These are phyloP conservation scores for Mobula birostris DNA, from an alignment of 2,113 vertebrate genomes.

Conservation along the genomic window DNA sequence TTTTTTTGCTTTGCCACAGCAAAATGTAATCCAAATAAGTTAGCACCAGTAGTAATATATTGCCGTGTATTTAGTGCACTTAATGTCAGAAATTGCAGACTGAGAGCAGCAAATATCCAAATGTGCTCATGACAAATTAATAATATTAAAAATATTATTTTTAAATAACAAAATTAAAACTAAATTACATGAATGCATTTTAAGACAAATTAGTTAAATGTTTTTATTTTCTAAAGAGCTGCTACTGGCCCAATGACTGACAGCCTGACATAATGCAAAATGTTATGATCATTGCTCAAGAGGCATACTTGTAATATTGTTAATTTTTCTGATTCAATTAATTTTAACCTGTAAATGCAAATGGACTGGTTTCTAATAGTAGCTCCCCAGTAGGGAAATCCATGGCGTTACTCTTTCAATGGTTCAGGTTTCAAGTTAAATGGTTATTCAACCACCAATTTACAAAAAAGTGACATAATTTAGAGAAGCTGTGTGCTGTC, in stretches of 20 bases:
- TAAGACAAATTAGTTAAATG: not conserved
- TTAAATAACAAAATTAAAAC: no score
- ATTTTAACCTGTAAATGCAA: conserved; percentile 9
- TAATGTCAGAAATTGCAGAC: not conserved
- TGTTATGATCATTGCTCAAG: not conserved
- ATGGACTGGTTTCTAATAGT: not conserved
- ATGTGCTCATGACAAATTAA: not conserved
- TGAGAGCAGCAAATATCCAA: not conserved
- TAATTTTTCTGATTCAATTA: conserved; percentile 29
- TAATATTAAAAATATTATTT: no score
- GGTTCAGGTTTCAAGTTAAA: not conserved
- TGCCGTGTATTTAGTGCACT: not conserved
- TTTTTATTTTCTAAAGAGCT: not conserved
- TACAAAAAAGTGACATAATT: not conserved
- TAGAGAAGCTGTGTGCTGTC: not conserved
- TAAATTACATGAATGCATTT: no score
- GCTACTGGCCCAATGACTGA: not conserved
- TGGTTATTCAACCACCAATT: accelerated
- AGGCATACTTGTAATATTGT: not conserved
- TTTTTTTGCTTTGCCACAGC: not conserved
- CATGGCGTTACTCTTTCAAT: accelerated
- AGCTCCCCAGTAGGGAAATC: conserved; percentile 27
- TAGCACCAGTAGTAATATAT: not conserved
- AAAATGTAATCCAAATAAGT: not conserved
- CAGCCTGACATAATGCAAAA: not conserved